Evolutionary conservation across 1,140 invertebrate genomes (phyloP).

Genomic region (Druon quercuslanigerum): DNA sequence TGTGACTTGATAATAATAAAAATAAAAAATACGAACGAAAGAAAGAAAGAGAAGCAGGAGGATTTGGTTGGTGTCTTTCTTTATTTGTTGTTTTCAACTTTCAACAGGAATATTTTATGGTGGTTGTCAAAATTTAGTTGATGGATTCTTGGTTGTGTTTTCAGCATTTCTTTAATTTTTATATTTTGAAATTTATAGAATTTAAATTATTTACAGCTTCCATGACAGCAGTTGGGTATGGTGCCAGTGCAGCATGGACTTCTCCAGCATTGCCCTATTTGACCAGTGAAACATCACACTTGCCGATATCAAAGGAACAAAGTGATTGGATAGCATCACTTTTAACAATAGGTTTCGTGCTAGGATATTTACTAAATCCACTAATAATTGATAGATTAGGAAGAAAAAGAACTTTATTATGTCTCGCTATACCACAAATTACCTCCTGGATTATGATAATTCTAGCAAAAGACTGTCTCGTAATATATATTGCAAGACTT

Average conservation of each 20-base stretch:
- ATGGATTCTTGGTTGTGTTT: too few species aligned
- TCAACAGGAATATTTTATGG: too few species aligned
- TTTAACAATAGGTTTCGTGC: neutral
- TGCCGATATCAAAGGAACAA: neutral
- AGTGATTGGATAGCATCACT: constrained; percentile 3
- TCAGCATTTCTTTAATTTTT: too few species aligned
- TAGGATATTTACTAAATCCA: constrained; percentile 6
- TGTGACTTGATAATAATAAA: too few species aligned
- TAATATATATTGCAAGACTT: neutral
- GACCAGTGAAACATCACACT: neutral
- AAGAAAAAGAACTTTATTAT: neutral
- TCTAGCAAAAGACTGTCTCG: neutral
- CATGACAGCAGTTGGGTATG: constrained; percentile 5
- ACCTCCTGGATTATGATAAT: neutral
- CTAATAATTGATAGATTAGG: neutral
- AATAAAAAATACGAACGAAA: too few species aligned
- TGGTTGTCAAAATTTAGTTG: too few species aligned
- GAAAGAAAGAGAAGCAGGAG: too few species aligned
- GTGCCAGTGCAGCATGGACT: neutral
- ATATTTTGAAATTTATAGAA: too few species aligned
- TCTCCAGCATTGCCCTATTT: constrained; percentile 10
- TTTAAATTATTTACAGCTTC: constrained; percentile 10
- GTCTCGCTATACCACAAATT: neutral
- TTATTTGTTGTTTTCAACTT: too few species aligned
- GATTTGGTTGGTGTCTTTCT: too few species aligned